Conservation (phyloP, 1,140 invertebrate species). For the Ylistrum balloti region DNA sequence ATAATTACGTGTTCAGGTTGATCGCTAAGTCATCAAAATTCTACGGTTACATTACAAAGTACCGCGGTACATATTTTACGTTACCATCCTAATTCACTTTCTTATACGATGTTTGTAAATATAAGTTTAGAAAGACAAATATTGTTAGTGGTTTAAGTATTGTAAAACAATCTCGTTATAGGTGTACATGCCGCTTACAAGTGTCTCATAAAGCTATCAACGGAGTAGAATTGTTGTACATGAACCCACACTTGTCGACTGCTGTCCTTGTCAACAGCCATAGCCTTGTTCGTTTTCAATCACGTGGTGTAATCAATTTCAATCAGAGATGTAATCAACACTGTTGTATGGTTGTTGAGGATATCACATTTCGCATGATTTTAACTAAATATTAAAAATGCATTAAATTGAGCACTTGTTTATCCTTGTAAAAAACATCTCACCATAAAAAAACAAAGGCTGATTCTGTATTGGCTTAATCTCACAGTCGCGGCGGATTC, state of each 20-base stretch:
- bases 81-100: background rate
- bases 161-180: background rate
- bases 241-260: background rate
- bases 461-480: too few relatives aligned
- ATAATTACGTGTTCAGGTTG: too few relatives aligned
- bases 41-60: too few relatives aligned
- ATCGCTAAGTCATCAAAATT: too few relatives aligned
- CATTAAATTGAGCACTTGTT: background rate
- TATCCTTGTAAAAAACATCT: too few relatives aligned
- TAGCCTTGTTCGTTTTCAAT: background rate
- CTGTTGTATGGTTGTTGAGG: background rate
- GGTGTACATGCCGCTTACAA: background rate
- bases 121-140: background rate
- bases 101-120: background rate
- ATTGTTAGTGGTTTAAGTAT: background rate
- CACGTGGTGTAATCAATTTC: background rate
- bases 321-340: background rate
- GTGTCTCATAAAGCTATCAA: slow-evolving; percentile 5
- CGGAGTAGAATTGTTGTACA: background rate
- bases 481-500: too few relatives aligned
- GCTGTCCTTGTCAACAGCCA: slow-evolving; percentile 1
- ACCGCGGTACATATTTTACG: too few relatives aligned
- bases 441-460: too few relatives aligned
- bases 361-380: background rate
- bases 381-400: background rate